Evolutionary conservation across 2,797 vertebrate genomes (phyloP).

Genomic region (Myotis planiceps): DNA sequence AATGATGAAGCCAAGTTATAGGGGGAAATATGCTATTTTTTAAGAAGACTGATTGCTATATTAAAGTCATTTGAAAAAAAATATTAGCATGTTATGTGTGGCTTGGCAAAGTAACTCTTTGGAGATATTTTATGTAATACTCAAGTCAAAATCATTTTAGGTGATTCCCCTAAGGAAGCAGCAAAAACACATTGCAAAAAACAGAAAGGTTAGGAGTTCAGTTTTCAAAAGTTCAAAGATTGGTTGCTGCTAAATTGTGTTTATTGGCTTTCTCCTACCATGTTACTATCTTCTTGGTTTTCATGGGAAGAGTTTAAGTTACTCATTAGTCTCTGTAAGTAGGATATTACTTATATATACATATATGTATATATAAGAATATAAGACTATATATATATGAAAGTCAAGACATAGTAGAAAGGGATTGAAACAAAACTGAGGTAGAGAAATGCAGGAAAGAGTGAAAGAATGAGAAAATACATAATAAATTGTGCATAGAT

Average conservation of each 20-base stretch:
- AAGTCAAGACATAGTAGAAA: neutral
- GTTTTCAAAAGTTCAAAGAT: constrained; percentile 49
- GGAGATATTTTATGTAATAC: constrained; percentile 69
- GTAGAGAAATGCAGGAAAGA: neutral
- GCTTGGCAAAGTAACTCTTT: constrained; percentile 56
- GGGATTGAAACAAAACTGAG: neutral
- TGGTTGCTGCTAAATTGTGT: neutral
- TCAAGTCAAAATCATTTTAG: constrained; percentile 72
- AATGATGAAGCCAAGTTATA: constrained; percentile 53
- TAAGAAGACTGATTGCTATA: constrained; percentile 68
- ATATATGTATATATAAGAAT: neutral
- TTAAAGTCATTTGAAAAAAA: constrained; percentile 72
- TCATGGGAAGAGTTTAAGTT: neutral
- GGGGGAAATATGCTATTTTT: constrained; percentile 58
- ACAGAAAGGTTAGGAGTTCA: constrained; percentile 40
- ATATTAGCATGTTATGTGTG: constrained; percentile 62
- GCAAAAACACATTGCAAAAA: constrained; percentile 47
- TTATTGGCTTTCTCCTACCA: neutral
- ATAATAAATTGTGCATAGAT: neutral
- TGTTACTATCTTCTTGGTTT: neutral
- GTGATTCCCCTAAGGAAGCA: constrained; percentile 64
- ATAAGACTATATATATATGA: neutral
- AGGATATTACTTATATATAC: neutral
- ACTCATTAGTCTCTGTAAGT: neutral
- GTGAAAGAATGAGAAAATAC: neutral